These are phyloP conservation scores for Esox lucius DNA, from an alignment of 2,797 vertebrate species.

Conservation along the genomic window DNA sequence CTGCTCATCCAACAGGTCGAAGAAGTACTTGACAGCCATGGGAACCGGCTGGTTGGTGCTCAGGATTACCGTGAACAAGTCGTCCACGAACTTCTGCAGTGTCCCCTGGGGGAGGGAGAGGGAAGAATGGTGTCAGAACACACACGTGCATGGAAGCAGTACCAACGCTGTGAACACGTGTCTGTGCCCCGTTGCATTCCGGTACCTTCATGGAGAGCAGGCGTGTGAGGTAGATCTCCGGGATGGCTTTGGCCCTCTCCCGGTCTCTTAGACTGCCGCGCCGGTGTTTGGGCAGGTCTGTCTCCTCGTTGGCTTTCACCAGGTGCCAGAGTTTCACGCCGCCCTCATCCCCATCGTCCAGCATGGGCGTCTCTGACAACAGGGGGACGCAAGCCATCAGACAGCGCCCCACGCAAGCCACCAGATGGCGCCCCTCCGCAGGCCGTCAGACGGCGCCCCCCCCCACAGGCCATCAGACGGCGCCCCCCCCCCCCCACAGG, in stretches of 20 bases:
- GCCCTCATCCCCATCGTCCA: constrained; percentile 93
- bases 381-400: neutral
- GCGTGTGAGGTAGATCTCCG: constrained; percentile 96
- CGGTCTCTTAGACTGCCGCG: constrained; percentile 91
- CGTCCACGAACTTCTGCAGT: constrained; percentile 96
- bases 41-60: constrained; percentile 93
- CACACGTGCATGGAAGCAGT: neutral
- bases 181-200: constrained; percentile 55
- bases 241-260: constrained; percentile 94
- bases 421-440: too few species aligned
- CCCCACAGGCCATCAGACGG: neutral
- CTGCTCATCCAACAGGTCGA: constrained; percentile 94
- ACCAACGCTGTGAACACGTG: neutral
- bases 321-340: constrained; percentile 93
- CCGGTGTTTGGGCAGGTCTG: constrained; percentile 91
- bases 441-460: neutral
- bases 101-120: constrained; percentile 80
- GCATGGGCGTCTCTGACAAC: constrained; percentile 89
- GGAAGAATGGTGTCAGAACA: neutral
- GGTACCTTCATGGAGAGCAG: constrained; percentile 96
- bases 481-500: too few species aligned
- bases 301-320: constrained; percentile 94
- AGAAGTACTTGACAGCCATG: constrained; percentile 95
- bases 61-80: constrained; percentile 95
- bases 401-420: neutral